A percentile compares a stretch with the other conserved stretches of the same genome.
Conservation (phyloP, 2,888 invertebrate genomes). For the Lobophora halterata region DNA sequence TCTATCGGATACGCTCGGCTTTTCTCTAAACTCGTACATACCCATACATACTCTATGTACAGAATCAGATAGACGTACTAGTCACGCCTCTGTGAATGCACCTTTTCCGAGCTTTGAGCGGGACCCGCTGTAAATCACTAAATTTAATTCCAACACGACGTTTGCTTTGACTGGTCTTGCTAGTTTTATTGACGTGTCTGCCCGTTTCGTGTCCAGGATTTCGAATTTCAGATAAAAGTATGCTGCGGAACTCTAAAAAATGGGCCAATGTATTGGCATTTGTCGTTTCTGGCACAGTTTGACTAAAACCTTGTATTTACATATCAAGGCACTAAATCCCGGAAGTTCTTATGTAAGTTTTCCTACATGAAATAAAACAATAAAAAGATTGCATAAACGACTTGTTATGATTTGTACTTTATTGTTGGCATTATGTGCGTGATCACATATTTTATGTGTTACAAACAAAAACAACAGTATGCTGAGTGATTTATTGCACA, state of each 20-base stretch:
- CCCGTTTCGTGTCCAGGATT: slow-evolving; percentile 21
- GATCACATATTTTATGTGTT: slow-evolving; percentile 23
- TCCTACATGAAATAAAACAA: slow-evolving; percentile 3
- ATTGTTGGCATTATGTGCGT: slow-evolving; percentile 15
- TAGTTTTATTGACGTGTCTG: slow-evolving; percentile 35
- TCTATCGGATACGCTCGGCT: too few species aligned
- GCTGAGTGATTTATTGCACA: slow-evolving; percentile 40
- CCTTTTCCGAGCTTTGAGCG: slow-evolving; percentile 22
- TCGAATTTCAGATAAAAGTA: slow-evolving; percentile 28
- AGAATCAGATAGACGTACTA: too few species aligned
- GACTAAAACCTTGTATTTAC: too few species aligned
- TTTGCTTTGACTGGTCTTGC: slow-evolving; percentile 44
- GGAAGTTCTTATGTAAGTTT: slow-evolving; percentile 3
- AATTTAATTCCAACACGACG: slow-evolving; percentile 51
- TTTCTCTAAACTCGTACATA: too few species aligned
- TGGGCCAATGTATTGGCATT: slow-evolving; percentile 16
- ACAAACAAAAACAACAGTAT: slow-evolving; percentile 42
- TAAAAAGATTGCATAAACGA: slow-evolving; percentile 8
- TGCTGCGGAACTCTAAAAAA: slow-evolving; percentile 19
- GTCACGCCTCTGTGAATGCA: slow-evolving; percentile 29
- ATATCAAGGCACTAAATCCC: too few species aligned
- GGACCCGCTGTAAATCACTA: slow-evolving; percentile 52
- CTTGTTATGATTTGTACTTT: slow-evolving; percentile 19
- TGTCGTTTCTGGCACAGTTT: slow-evolving; percentile 11
- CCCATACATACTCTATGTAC: too few species aligned